Conservation (phyloP, 2,797 vertebrate genomes). For the Crocodylus rhombifer region DNA sequence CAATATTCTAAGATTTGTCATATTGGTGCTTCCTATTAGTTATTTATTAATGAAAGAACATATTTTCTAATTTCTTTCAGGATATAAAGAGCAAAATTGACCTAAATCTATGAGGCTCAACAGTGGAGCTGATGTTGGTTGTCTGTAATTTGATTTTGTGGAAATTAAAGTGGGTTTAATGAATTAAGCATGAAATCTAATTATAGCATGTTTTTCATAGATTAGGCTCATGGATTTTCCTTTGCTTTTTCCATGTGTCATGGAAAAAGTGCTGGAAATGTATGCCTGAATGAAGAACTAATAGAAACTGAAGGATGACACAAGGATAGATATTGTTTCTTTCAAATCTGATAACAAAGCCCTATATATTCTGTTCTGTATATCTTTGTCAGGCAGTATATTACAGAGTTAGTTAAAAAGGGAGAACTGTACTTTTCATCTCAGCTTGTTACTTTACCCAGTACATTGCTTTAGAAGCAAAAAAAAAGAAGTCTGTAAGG, state of each 20-base stretch:
- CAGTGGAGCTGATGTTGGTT: conserved; percentile 5
- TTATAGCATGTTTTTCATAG: conserved; percentile 16
- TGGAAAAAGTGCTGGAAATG: conserved; percentile 1
- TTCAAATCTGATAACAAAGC: not conserved
- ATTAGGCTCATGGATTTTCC: not conserved
- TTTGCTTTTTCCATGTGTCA: conserved; percentile 35
- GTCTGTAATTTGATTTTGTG: conserved; percentile 57
- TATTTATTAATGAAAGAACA: conserved; percentile 42
- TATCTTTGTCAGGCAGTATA: not conserved
- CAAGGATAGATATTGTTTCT: conserved; percentile 3
- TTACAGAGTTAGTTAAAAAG: not conserved
- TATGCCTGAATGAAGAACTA: conserved; percentile 17
- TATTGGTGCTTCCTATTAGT: conserved; percentile 28
- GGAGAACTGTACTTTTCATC: not conserved
- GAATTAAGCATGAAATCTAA: conserved; percentile 36
- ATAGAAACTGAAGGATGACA: not conserved
- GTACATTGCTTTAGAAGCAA: not conserved
- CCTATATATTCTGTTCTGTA: not conserved
- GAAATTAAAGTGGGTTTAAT: conserved; percentile 12
- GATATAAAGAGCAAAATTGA: conserved; percentile 28
- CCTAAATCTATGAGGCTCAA: not conserved
- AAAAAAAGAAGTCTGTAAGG: not conserved
- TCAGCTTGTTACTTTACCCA: not conserved
- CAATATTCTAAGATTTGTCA: not conserved
- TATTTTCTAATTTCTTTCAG: conserved; percentile 15